Conservation (phyloP, 2,113 vertebrate genomes). For the Pseudopipra pipra region DNA sequence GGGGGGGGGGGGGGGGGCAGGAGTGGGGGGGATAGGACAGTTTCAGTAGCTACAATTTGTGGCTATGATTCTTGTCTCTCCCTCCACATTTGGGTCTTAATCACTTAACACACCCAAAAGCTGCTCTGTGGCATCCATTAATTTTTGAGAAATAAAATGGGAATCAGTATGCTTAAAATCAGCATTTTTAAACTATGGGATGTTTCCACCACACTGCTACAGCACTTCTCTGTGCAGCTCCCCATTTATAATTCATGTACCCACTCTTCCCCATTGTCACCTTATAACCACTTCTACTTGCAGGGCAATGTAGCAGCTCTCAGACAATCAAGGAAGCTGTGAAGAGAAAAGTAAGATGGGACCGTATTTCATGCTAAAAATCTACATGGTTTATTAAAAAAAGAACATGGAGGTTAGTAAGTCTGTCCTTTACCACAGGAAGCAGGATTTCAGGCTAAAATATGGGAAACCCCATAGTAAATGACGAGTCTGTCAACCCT, state of each 20-base stretch:
- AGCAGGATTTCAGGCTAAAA: background rate
- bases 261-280: background rate
- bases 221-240: background rate
- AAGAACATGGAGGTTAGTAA: background rate
- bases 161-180: background rate
- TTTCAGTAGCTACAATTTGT: background rate
- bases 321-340: background rate
- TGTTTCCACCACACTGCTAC: background rate
- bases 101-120: background rate
- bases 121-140: background rate
- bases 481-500: background rate
- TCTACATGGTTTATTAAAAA: background rate
- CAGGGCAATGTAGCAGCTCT: background rate
- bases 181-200: background rate
- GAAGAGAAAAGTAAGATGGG: background rate
- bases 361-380: background rate
- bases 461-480: background rate
- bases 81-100: background rate
- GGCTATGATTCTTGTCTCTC: background rate
- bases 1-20: fast-evolving
- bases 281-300: background rate
- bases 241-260: background rate
- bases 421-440: background rate
- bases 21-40: fast-evolving
- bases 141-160: background rate